Evolutionary conservation across 1,140 invertebrate genomes (phyloP), one percentile per base, ranked within the genome.

Genomic region (Listronotus bonariensis): DNA sequence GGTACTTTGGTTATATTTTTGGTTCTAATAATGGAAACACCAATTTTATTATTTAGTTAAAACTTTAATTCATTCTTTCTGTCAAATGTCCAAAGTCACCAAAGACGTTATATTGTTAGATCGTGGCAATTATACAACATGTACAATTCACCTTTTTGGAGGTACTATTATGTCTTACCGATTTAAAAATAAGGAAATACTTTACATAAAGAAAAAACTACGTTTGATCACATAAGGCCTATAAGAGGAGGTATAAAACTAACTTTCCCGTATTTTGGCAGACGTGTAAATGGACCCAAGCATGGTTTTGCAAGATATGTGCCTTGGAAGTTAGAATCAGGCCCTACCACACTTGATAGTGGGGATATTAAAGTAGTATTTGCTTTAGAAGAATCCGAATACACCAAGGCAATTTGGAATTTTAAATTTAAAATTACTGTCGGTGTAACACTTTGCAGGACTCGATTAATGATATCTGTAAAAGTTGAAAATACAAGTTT

Each of bases 131-230:
- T n/a, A n/a, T n/a, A n/a, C n/a, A 0, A 67, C 69, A 6, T 72
- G 66, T 31, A 64, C 68, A 6, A 32, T 74, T 10, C 68, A 72
- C 52, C 58, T 74, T 7, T 65, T 71, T 38, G 72, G 72, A 32
- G 69, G 65, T n/a, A 72, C 67, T 8, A 60, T 74, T 10, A 48
- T 64, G 9, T 74, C 72, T 6, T 74, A 71, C 66, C 60, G 72
- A 46, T 60, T 72, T 17, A 54, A 67, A 14, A 72, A 74, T 46
- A 60, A 63, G 26, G 72, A 74, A 57, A 67, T 69, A 14, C 43
- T 74, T 10, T 74, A 67, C 46, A 36, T 72, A n/a, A 69, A 59
- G 38, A 46, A 46, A 51, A 55, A 63, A 36, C 63, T 2, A 48
- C 49, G 14, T 63, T 60, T 38, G 54, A 67, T 42, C 31, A 56